Evolutionary conservation across 2,888 invertebrate genomes (phyloP).

Genomic region (Augiades crinisus): DNA sequence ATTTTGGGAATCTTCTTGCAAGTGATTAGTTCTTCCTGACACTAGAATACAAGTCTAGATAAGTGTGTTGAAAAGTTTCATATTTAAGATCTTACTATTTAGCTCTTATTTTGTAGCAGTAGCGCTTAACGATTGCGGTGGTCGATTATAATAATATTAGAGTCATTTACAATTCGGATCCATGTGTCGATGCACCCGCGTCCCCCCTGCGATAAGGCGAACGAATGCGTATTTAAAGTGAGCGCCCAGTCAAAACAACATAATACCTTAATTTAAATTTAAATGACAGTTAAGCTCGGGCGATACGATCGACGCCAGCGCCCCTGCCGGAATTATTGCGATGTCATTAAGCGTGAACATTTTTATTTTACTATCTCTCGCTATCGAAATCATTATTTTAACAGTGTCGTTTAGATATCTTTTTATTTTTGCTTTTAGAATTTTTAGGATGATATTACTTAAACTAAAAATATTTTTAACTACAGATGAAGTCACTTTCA

Average conservation of each 20-base stretch:
- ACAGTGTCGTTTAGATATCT: constrained; percentile 15
- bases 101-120: neutral
- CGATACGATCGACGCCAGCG: constrained; percentile 52
- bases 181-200: constrained; percentile 9
- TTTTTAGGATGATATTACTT: no score
- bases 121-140: neutral
- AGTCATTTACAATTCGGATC: constrained; percentile 12
- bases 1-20: constrained; percentile 26
- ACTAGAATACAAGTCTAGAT: neutral
- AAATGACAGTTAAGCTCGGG: constrained; percentile 70
- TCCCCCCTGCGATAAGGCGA: constrained; percentile 18
- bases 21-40: constrained; percentile 27
- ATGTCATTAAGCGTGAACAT: constrained; percentile 26
- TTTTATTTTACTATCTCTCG: constrained; percentile 24
- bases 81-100: neutral
- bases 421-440: constrained; percentile 12
- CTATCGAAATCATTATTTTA: constrained; percentile 22
- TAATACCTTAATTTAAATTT: constrained; percentile 80
- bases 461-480: no score
- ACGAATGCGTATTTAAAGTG: constrained; percentile 25
- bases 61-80: constrained; percentile 1
- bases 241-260: constrained; percentile 48
- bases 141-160: constrained; percentile 6
- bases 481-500: no score
- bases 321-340: constrained; percentile 40